A percentile compares a stretch with the other conserved stretches of the same genome.
phyloP scores from a whole-genome alignment of 2,797 vertebrate genomes.

The Crenichthys baileyi region DNA sequence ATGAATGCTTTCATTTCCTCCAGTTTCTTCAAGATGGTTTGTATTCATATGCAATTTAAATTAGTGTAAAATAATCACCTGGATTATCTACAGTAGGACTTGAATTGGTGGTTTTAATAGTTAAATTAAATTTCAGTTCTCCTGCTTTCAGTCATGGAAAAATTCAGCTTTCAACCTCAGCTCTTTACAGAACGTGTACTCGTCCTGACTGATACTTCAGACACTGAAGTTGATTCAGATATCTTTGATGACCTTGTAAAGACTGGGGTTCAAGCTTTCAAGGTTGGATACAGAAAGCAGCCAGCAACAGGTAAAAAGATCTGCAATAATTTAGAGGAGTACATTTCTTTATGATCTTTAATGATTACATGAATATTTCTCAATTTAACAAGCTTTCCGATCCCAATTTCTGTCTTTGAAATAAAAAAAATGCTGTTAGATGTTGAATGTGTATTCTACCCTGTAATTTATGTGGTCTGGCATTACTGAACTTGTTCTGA shows the following conservation, averaged over 20 bases:
- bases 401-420: neutral
- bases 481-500: neutral
- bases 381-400: neutral
- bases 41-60: neutral
- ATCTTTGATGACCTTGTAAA: neutral
- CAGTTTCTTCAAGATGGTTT: constrained; percentile 2
- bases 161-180: neutral
- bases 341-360: neutral
- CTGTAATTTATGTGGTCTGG: neutral
- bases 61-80: neutral
- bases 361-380: neutral
- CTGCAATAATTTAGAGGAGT: neutral
- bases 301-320: neutral
- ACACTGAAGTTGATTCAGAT: neutral
- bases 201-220: neutral
- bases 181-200: neutral
- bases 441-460: neutral
- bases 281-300: neutral
- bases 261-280: neutral
- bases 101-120: neutral
- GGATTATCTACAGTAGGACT: too few relatives aligned
- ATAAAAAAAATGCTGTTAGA: neutral
- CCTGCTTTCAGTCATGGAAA: neutral
- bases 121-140: neutral
- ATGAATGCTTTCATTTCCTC: neutral